Percentiles rank a stretch among this genome's conserved stretches.
Evolutionary conservation across 2,888 invertebrate species (phyloP).

Genomic region (Nomada fabriciana): DNA sequence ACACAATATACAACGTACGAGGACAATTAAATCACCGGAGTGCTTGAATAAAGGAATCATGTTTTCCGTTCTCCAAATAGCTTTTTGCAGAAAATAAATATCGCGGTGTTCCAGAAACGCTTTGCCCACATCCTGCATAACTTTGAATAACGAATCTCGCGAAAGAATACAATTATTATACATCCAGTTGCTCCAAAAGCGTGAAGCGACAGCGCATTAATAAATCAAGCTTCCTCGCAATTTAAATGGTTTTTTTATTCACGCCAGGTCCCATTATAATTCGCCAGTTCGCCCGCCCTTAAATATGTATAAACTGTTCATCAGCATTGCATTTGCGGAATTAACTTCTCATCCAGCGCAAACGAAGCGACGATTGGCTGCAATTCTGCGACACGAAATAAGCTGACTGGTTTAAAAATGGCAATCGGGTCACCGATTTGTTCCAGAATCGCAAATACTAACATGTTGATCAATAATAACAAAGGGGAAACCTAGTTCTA

Average conservation of each 20-base stretch:
- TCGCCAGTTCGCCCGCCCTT: conserved; percentile 15
- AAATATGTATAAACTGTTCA: conserved; percentile 49
- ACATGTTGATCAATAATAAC: background rate
- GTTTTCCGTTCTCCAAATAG: too few species aligned
- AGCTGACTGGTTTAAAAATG: background rate
- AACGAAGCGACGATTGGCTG: background rate
- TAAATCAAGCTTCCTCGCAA: conserved; percentile 40
- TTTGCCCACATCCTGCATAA: background rate
- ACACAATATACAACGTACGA: background rate
- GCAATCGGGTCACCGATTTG: background rate
- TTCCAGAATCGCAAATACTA: too few species aligned
- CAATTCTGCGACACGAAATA: background rate
- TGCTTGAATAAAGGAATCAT: background rate
- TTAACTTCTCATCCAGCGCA: conserved; percentile 38
- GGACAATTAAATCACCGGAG: background rate
- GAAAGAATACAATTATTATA: conserved; percentile 8
- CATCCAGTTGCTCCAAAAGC: conserved; percentile 25
- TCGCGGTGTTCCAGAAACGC: too few species aligned
- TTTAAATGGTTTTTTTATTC: conserved; percentile 55
- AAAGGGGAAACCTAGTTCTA: background rate
- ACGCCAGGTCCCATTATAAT: conserved; percentile 42
- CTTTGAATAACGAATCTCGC: background rate
- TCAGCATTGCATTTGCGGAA: conserved; percentile 33
- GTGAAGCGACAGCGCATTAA: conserved; percentile 25
- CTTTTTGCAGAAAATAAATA: background rate